Conservation (phyloP, 2,113 vertebrate genomes). For the Perognathus longimembris region DNA sequence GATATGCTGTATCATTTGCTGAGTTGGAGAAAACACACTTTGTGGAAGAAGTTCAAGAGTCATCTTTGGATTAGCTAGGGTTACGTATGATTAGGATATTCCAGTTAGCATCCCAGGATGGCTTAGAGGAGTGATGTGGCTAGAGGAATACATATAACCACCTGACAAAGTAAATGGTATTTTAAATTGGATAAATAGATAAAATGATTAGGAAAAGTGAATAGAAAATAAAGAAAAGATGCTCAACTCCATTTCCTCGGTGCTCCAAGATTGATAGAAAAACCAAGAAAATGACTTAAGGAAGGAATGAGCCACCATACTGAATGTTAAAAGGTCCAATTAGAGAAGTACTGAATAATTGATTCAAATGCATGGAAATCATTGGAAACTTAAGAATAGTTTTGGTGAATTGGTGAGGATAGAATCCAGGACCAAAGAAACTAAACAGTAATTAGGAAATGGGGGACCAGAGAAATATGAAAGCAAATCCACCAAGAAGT, state of each 20-base stretch:
- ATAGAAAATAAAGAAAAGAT: background rate
- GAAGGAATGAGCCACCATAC: background rate
- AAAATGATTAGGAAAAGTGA: background rate
- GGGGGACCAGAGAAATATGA: background rate
- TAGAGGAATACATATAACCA: background rate
- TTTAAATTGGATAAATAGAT: background rate
- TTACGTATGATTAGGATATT: background rate
- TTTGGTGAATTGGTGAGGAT: background rate
- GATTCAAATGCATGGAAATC: background rate
- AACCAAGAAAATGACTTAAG: background rate
- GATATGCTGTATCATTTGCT: background rate
- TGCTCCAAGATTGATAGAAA: background rate
- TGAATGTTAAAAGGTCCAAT: background rate
- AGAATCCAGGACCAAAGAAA: background rate
- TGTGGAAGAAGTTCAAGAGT: background rate
- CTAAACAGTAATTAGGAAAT: background rate
- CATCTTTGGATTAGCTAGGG: background rate
- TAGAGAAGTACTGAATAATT: background rate
- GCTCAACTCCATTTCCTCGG: background rate
- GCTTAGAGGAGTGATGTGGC: background rate
- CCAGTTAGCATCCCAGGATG: background rate
- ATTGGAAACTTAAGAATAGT: background rate
- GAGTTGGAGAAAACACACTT: background rate
- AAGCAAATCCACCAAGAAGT: background rate
- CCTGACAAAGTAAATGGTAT: background rate